phyloP scores from a whole-genome alignment of 2,797 vertebrate genomes.

The Ctenochaetus hawaiiensis region DNA sequence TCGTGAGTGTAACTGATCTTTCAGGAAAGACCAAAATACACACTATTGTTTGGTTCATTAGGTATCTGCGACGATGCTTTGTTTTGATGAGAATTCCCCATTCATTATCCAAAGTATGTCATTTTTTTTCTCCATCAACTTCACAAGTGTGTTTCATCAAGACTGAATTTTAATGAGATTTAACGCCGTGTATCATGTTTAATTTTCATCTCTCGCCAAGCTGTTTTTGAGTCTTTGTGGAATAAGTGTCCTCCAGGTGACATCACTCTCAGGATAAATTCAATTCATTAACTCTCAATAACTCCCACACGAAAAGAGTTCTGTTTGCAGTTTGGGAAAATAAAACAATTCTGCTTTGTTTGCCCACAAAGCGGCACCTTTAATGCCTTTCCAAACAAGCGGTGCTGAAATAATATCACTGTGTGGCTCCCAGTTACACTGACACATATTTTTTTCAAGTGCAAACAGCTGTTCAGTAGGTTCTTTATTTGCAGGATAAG shows the following conservation, averaged over 20 bases:
- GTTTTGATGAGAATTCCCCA: slow-evolving; percentile 47
- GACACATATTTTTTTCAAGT: slow-evolving; percentile 33
- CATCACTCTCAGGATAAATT: slow-evolving; percentile 38
- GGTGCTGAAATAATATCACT: slow-evolving; percentile 2
- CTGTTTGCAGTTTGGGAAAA: slow-evolving; percentile 17
- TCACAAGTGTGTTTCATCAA: slow-evolving; percentile 25
- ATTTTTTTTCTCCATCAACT: slow-evolving; percentile 5
- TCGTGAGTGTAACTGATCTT: slow-evolving; percentile 52
- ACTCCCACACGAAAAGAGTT: slow-evolving; percentile 1
- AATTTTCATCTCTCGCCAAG: slow-evolving; percentile 9
- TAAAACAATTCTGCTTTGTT: slow-evolving; percentile 19
- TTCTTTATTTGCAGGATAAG: slow-evolving; percentile 8
- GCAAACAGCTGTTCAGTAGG: slow-evolving; percentile 34
- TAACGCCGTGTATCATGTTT: slow-evolving; percentile 17
- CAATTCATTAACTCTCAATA: slow-evolving; percentile 42
- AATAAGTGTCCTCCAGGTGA: slow-evolving; percentile 39
- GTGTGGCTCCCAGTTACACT: slow-evolving; percentile 38
- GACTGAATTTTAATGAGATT: slow-evolving; percentile 34
- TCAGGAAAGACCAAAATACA: slow-evolving; percentile 30
- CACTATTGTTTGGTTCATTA: slow-evolving; percentile 52
- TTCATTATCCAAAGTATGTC: slow-evolving; percentile 47
- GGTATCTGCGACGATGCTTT: slow-evolving; percentile 35
- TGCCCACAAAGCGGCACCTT: slow-evolving; percentile 14
- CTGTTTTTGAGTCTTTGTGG: slow-evolving; percentile 9
- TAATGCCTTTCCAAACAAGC: slow-evolving; percentile 23